phyloP scores from a whole-genome alignment of 2,113 vertebrate genomes.

The Tetraodon nigroviridis region DNA sequence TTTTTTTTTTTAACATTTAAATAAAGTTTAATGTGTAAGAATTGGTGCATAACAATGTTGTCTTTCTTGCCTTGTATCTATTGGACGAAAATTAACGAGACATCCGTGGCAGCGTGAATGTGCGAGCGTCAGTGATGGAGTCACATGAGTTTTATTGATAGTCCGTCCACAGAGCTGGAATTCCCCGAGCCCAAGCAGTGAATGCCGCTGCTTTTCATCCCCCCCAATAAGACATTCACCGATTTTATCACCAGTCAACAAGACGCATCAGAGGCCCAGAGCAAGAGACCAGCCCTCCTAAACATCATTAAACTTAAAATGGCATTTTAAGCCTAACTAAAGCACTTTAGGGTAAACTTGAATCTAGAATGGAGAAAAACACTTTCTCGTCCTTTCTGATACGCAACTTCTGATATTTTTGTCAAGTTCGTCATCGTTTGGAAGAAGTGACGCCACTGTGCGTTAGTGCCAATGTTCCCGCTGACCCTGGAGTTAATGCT shows the following conservation, averaged over 20 bases:
- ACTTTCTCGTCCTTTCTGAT: conserved; percentile 12
- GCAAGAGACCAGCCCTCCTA: background rate
- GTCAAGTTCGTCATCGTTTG: conserved; percentile 43
- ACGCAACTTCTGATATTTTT: conserved; percentile 40
- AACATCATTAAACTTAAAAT: background rate
- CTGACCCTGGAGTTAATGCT: conserved; percentile 61
- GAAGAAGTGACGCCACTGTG: conserved; percentile 63
- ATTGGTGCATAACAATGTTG: background rate
- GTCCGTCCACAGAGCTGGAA: conserved; percentile 42
- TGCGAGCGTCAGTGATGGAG: conserved; percentile 15
- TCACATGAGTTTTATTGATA: conserved; percentile 59
- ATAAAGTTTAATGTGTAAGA: too few species aligned
- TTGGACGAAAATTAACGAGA: conserved; percentile 14
- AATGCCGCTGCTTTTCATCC: conserved; percentile 16
- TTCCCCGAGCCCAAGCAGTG: conserved; percentile 39
- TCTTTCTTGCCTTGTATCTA: background rate
- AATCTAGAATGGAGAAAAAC: conserved; percentile 2
- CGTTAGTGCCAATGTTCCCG: conserved; percentile 43
- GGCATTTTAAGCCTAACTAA: background rate
- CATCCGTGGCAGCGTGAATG: conserved; percentile 7
- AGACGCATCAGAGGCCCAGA: background rate
- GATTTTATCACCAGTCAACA: conserved; percentile 20
- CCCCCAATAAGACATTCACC: conserved; percentile 19
- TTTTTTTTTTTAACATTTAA: too few species aligned
- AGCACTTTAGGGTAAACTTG: conserved; percentile 8